A percentile compares a stretch with the other conserved stretches of the same genome.
Evolutionary conservation across 64 coral and sea anemone species (phyloP).

Genomic region (Acropora yongei): DNA sequence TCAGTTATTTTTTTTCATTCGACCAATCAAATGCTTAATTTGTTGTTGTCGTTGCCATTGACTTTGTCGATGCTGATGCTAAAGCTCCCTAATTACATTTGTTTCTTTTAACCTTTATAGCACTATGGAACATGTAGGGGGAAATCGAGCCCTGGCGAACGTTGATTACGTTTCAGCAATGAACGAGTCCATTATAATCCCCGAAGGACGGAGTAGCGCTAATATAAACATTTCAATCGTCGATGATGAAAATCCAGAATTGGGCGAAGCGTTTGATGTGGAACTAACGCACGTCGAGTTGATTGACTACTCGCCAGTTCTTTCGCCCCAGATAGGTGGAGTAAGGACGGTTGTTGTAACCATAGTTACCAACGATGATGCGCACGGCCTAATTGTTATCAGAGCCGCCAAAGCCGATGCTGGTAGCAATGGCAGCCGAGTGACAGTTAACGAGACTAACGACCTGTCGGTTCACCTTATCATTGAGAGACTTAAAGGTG

Average conservation of each 20-base stretch:
- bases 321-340: conserved; percentile 68
- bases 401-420: conserved; percentile 57
- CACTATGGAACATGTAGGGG: conserved; percentile 58
- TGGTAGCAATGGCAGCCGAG: conserved; percentile 51
- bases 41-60: too few relatives aligned
- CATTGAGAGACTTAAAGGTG: conserved; percentile 86
- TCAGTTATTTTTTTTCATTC: too few relatives aligned
- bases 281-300: conserved; percentile 71
- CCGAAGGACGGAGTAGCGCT: conserved; percentile 41
- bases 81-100: too few relatives aligned
- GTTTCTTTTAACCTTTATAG: conserved; percentile 35
- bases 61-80: too few relatives aligned
- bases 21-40: too few relatives aligned
- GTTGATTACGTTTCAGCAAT: conserved; percentile 67
- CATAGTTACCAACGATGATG: conserved; percentile 81
- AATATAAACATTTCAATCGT: conserved; percentile 74
- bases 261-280: conserved; percentile 77
- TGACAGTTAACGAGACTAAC: conserved; percentile 69
- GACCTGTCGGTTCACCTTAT: conserved; percentile 58
- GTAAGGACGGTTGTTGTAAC: conserved; percentile 71
- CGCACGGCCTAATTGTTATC: conserved; percentile 85
- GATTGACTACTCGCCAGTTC: conserved; percentile 11
- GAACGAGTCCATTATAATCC: conserved; percentile 76
- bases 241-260: conserved; percentile 78
- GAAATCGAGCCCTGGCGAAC: conserved; percentile 48